Base-by-base conservation (phyloP, 2,113 vertebrate genomes). In the Uria aalge region DNA sequence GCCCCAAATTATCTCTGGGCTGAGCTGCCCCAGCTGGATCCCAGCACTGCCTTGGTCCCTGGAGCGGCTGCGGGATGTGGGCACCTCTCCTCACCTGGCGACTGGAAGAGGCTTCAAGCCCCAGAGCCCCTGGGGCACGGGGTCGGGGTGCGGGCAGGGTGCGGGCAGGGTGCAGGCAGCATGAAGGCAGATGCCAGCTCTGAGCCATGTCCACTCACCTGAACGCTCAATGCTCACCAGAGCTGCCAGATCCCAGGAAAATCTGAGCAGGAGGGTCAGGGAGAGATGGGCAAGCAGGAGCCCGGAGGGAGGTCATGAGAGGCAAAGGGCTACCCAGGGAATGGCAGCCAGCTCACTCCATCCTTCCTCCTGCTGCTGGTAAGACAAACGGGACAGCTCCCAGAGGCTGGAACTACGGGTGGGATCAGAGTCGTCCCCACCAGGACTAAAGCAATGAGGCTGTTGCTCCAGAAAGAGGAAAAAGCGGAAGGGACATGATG, bases 151-250 rank as follows among this genome's bases (percentile, higher is more conserved):
- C 22, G 23, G 48, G 24, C 23, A 62, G 36, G 24, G 24, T 62
- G 59, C 23, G 16, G 59, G 30, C 59, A 78, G n/a, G 4, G 23
- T 50, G 36, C 4, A 12, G 69, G 55, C 47, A 68, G n/a, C 3
- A 5, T 15, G 11, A 24, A 55, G 30, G 30, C 23, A 52, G 55
- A 19, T 43, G 38, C 68, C 2, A 3, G 23, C 38, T 76, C 53
- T 22, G 48, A 50, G 53, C 36, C 7, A 22, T 15, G 23, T 71
- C 29, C 7, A 2, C 16, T 80, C 38, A 52, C 62, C 62, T 48
- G 30, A 77, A 76, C 2, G 1, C 9, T 41, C 43, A 23, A 3
- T 15, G 11, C 12, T 19, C 32, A n/a, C 71, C 0, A 0, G 8
- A 32, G 34, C 36, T 21, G 14, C 24, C 12, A 32, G 47, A 40